Base-by-base conservation (phyloP, 2,888 invertebrate genomes). In the Sarcophaga rosellei region DNA sequence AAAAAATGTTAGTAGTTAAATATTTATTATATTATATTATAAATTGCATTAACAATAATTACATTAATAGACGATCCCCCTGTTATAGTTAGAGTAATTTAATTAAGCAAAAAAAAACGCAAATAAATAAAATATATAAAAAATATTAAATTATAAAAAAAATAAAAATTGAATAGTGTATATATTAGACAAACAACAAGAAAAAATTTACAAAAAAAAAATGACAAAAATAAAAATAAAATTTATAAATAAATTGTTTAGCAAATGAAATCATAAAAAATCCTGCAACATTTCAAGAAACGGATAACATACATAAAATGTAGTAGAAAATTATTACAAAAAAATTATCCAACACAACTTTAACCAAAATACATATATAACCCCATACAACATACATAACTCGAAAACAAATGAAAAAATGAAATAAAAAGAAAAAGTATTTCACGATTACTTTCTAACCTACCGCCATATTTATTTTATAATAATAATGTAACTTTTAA, bases 41-140 rank as follows among this genome's bases (percentile, higher is more conserved):
- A 53, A 53, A 53, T 53, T 4, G 17, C 53, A 53, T 53, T 53
- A 86, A 86, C 84, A 86, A 86, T 86, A 84, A 86, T 86, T 84
- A 74, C 45, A 84, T 81, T 77, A 53, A 86, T 84, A 86, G 75
- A 75, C 45, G 12, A 53, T 17, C 81, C 82, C 82, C 78, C 85
- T 86, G 84, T 86, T 86, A 86, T 86, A 86, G 86, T 86, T 86
- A 86, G 83, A 80, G 75, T 86, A 87, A 87, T 81, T 85, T 87
- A 84, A 81, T 73, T 84, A 86, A 23, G 35, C 10, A 65, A 69
- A 53, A n/a, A 35, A 62, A 15, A 53, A 70, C 0, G 17, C 15
- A 53, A 53, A 53, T 53, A 53, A 15, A 53, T 15, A 53, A 53
- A 53, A 62, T 17, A 73, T 15, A 44, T 35, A 45, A 35, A 47